Evolutionary conservation across 2,113 vertebrate species (phyloP), one percentile per base, ranked within the genome.

Genomic region (Podilymbus podiceps): DNA sequence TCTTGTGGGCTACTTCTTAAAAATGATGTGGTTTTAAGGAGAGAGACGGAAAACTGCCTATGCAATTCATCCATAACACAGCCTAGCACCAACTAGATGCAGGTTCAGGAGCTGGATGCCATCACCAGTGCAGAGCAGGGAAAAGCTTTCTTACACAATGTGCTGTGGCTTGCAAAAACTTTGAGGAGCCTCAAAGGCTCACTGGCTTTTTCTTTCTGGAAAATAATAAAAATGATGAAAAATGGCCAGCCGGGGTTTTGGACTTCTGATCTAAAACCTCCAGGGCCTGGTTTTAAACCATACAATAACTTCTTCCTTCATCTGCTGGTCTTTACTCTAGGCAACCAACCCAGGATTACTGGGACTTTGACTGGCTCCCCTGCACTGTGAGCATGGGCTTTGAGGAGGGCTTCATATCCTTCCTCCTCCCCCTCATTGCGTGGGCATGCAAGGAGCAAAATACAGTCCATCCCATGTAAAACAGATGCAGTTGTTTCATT

Each of bases 161-260:
- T 82, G 19, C 20, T 71, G 49, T 28, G 35, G 28, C 55, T 71
- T 56, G 13, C 12, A 9, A 59, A 87, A 95, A 77, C 25, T 89
- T 74, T 35, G 17, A 52, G 12, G 25, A 96, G 46, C 35, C 79
- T 75, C 92, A 97, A 85, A 90, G 95, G 82, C 62, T 90, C 88
- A 93, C 47, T 17, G 71, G 63, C 20, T 69, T 89, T 78, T 87
- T 24, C n/a, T 89, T 85, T 83, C 60, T 67, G 40, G 24, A 69
- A 56, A 53, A 68, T 3, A 62, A 76, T 46, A 38, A 91, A 90
- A 81, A 77, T 15, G 1, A 58, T 20, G 4, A 42, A 81, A 79
- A 71, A 35, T 12, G 69, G 6, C 53, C 38, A 88, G 21, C 20
- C 24, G 15, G 15, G 2, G 23, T 47, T 78, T 85, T 82, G 42